Evolutionary conservation across 1,140 invertebrate species (phyloP).

Genomic region (Camponotus floridanus): DNA sequence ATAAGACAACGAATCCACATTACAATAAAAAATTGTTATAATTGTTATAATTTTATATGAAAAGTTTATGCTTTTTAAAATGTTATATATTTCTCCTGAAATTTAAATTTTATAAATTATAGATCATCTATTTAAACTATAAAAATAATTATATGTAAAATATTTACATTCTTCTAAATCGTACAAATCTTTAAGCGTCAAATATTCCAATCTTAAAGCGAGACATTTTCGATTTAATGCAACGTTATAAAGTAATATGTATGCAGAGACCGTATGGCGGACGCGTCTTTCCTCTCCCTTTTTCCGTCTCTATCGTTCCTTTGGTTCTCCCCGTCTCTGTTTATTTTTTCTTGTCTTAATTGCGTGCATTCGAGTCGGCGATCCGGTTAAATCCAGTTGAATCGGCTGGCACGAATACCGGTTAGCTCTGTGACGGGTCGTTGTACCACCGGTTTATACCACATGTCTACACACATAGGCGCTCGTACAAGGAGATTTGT

Average conservation of each 20-base stretch:
- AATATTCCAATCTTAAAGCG: not conserved
- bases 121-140: not conserved
- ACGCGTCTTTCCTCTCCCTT: constrained; percentile 16
- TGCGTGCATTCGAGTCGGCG: constrained; percentile 19
- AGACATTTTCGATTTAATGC: constrained; percentile 37
- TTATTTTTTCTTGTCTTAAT: constrained; percentile 53
- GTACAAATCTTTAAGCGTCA: not conserved
- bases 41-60: not conserved
- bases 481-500: constrained; percentile 36
- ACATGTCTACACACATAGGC: constrained; percentile 33
- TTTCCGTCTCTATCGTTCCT: not conserved
- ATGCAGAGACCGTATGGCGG: constrained; percentile 4
- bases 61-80: not conserved
- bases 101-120: constrained; percentile 13
- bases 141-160: constrained; percentile 2
- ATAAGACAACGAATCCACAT: not conserved
- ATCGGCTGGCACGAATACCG: constrained; percentile 63
- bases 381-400: constrained; percentile 76
- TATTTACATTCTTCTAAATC: not conserved
- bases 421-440: constrained; percentile 69
- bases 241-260: constrained; percentile 26
- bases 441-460: constrained; percentile 68
- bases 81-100: not conserved
- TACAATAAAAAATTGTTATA: not conserved
- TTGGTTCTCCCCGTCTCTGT: not conserved